Evolutionary conservation across 2,797 vertebrate species (phyloP).

Genomic region (Muraenolepis orangiensis): DNA sequence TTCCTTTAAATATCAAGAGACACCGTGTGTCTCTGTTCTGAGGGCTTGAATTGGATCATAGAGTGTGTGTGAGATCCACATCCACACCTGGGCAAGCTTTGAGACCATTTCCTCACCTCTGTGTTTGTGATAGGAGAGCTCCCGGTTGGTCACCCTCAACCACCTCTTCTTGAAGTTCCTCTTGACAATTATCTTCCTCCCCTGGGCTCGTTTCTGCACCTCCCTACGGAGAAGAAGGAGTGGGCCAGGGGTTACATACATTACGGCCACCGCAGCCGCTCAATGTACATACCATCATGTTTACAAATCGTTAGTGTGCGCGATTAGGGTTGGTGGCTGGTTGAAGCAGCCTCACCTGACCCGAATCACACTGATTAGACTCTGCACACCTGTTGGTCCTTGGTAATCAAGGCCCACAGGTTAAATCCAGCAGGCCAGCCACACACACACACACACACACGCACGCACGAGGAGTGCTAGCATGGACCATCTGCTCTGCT

Average conservation of each 20-base stretch:
- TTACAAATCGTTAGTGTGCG: not conserved
- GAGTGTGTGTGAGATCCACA: not conserved
- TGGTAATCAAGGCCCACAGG: no score
- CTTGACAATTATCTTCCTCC: slow-evolving; percentile 87
- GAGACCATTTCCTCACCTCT: slow-evolving; percentile 85
- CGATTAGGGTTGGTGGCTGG: no score
- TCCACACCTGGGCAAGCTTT: not conserved
- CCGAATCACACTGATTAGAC: no score
- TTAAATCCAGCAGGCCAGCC: no score
- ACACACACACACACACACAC: no score
- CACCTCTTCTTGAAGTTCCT: slow-evolving; percentile 94
- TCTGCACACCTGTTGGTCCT: no score
- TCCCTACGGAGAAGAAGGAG: slow-evolving; percentile 74
- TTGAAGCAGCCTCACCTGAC: no score
- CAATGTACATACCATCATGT: not conserved
- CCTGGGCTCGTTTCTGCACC: slow-evolving; percentile 93
- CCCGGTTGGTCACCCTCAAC: slow-evolving; percentile 91
- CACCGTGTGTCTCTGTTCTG: not conserved
- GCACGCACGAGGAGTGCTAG: no score
- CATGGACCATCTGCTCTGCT: no score
- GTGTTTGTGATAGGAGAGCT: slow-evolving; percentile 93
- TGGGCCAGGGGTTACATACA: not conserved
- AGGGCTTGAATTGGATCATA: not conserved
- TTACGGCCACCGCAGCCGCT: not conserved
- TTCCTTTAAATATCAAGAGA: not conserved